Conservation (phyloP, 2,113 vertebrate genomes). For the Dendrocopos noguchii region DNA sequence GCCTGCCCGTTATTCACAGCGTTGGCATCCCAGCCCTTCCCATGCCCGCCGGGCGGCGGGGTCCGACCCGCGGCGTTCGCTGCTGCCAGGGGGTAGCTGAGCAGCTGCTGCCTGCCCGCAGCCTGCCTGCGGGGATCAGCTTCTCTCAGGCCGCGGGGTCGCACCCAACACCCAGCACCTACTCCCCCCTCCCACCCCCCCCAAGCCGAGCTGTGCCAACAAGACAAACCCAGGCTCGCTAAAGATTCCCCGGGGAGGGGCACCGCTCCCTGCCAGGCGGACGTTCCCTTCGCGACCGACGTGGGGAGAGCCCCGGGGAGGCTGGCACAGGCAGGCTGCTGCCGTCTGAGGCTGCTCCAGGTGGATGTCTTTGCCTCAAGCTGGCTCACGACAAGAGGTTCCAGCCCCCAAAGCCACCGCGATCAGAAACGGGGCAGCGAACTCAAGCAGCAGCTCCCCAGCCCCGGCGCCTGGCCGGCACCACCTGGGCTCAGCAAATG, state of each 20-base stretch:
- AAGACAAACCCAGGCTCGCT: not conserved
- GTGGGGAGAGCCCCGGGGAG: not conserved
- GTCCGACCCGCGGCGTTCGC: accelerated
- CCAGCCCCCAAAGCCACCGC: not conserved
- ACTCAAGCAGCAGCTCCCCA: not conserved
- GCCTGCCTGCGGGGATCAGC: accelerated
- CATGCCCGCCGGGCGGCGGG: not conserved
- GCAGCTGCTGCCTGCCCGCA: not conserved
- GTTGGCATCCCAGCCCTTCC: not conserved
- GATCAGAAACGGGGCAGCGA: not conserved
- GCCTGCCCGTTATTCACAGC: not conserved
- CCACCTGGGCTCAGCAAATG: accelerated
- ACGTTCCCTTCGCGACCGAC: not conserved
- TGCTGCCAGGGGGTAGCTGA: not conserved
- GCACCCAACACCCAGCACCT: not conserved
- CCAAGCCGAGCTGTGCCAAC: not conserved
- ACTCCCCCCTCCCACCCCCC: accelerated
- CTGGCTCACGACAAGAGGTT: too few species aligned
- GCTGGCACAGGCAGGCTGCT: not conserved
- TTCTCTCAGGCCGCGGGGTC: accelerated
- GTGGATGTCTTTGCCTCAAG: accelerated
- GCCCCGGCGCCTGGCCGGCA: not conserved
- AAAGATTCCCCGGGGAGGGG: not conserved
- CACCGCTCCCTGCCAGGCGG: not conserved
- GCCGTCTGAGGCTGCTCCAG: not conserved